phyloP scores from a whole-genome alignment of 2,888 invertebrate genomes.

The Harpagoxenus sublaevis region DNA sequence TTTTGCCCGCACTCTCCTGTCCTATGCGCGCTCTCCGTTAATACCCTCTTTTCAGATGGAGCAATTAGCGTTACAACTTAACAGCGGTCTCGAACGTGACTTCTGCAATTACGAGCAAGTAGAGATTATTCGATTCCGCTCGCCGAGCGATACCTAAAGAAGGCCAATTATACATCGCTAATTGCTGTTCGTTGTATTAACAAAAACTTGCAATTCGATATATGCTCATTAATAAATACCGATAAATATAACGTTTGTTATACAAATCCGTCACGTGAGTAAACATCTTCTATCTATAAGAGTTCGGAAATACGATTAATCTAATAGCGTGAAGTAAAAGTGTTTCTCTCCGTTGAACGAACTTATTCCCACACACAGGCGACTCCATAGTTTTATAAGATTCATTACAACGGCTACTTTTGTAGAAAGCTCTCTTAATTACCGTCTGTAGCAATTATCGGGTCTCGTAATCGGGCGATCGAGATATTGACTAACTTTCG shows the following conservation, averaged over 20 bases:
- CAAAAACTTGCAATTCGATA: background rate
- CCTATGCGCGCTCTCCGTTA: background rate
- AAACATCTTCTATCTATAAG: background rate
- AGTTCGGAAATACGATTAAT: constrained; percentile 36
- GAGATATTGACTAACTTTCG: constrained; percentile 52
- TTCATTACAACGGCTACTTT: constrained; percentile 48
- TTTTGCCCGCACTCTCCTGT: constrained; percentile 8
- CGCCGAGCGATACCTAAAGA: constrained; percentile 5
- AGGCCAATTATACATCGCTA: constrained; percentile 15
- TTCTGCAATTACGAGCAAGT: constrained; percentile 45
- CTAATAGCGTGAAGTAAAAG: constrained; percentile 29
- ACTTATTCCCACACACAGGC: constrained; percentile 19
- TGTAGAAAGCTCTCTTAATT: constrained; percentile 54
- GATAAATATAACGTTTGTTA: background rate
- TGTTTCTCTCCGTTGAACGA: constrained; percentile 5
- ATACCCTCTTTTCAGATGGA: constrained; percentile 6
- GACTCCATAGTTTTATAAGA: constrained; percentile 45
- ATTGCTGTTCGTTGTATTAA: constrained; percentile 37
- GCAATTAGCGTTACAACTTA: constrained; percentile 35
- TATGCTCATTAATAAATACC: constrained; percentile 15
- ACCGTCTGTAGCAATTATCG: constrained; percentile 54
- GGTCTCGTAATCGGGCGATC: constrained; percentile 56
- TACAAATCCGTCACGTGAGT: background rate
- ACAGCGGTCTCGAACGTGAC: constrained; percentile 14
- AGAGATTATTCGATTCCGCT: constrained; percentile 43